Evolutionary conservation across 2,797 vertebrate genomes (phyloP), one percentile per base, ranked within the genome.

Genomic region (Bucorvus abyssinicus): DNA sequence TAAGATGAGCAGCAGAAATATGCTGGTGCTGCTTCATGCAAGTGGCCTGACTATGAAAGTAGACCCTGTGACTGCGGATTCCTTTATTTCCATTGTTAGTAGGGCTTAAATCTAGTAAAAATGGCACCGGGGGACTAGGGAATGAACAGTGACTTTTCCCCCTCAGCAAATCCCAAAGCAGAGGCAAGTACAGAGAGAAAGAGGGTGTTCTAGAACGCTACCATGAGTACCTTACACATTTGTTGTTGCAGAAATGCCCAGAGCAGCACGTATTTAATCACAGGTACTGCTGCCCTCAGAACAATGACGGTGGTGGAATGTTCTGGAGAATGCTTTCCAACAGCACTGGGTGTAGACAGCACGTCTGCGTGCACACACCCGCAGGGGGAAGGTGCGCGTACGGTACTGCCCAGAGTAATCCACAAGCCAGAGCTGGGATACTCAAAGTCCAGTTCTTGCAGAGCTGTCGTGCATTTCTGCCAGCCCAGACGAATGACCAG

Each of bases 361-460:
- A 4, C 0, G 0, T 47, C 32, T 36, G 14, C 3, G 2, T 29
- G 15, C 4, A 5, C 14, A 12, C 53, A 6, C 12, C 5, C 30
- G 9, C 22, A 16, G 42, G 27, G 61, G 59, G 79, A 21, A 3
- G 34, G 12, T 13, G 14, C 8, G 4, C 5, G 3, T 14, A 7
- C 5, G 26, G 2, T 74, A 14, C 55, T 32, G 83, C n/a, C 34
- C 69, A 42, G 56, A 45, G 18, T 40, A 38, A 45, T 11, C 22
- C n/a, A 3, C 5, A 20, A 29, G 18, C 23, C 65, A 50, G 64
- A 77, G 77, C 34, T 53, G 40, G 59, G 70, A n/a, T 26, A 47
- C 24, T 52, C 44, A 1, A 9, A 83, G 57, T 47, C 27, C 30
- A n/a, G 16, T 36, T 50, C 44, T 55, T 65, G 38, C 69, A 81